Evolutionary conservation across 2,797 vertebrate genomes (phyloP), one percentile per base, ranked within the genome.

Genomic region (Spinibarbus caldwelli): DNA sequence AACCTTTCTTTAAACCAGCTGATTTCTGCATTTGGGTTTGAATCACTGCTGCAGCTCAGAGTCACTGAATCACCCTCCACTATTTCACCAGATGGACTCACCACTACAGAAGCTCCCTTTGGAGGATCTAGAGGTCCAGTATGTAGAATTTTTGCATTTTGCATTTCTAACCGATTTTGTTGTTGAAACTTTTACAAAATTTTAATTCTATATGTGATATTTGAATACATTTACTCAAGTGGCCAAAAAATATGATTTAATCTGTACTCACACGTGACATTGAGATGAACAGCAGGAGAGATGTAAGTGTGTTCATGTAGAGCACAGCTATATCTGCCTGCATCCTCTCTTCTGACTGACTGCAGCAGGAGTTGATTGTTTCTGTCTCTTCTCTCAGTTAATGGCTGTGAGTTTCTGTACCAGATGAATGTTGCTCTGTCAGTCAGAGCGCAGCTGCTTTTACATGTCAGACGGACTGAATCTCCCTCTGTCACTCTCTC

Each of bases 291-390:
- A 12, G 0, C 66, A 68, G 34, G 66, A 38, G 66, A 68, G 9
- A 0, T 23, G 66, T 23, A 21, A 6, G 0, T 38, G 34, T 68
- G 34, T 68, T 5, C 66, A 4, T 68, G 9, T 68, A 68, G 9
- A 68, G 36, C 67, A 70, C 67, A 70, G 68, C 68, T 70, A 43
- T 70, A 70, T 26, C 23, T 70, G 38, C 68, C 68, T 43, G 68
- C 6, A 70, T 70, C 68, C 12, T 70, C 23, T 70, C 38, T 70
- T 15, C 12, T 70, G 68, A 70, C 67, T 52, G 49, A 21, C 49
- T 52, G 49, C 19, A 52, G 49, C 49, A 52, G 49, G 19, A 52
- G 49, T 52, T 52, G 6, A 52, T 52, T 52, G 49, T 52, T 52
- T 52, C 1, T 8, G 49, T 52, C 49, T 52, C 49, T 21, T 52